Evolutionary conservation across 2,113 vertebrate species (phyloP), one percentile per base, ranked within the genome.

Genomic region (Galemys pyrenaicus): DNA sequence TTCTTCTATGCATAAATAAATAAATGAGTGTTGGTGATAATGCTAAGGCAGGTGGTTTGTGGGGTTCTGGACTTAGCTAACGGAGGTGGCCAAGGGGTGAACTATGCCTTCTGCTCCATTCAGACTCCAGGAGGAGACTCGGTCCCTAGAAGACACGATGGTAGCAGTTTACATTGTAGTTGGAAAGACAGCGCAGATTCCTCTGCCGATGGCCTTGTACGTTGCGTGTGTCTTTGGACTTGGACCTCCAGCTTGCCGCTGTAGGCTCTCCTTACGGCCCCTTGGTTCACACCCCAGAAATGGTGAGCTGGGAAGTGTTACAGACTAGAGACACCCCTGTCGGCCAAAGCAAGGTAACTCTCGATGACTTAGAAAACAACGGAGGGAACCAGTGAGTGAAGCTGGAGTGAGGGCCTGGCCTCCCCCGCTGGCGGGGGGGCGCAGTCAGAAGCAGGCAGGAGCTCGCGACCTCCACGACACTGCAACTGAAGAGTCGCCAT

Each of bases 141-240:
- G 10, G 56, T 26, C 26, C 41, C n/a, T 28, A 9, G 7, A 22
- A 0, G 37, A 44, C 2, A 0, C 78, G 15, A 19, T 10, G 10
- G 22, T 62, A 32, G 16, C 16, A 12, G 16, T 17, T 44, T 65
- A 6, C 17, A 2, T 0, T 10, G 20, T 35, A 12, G 2, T 35
- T 73, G 12, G 2, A 24, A 81, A 54, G 32, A 39, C 17, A n/a
- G 0, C 32, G 56, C 62, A 11, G 4, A 46, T 30, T 68, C 83
- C 58, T 6, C 3, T 35, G 32, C 32, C 56, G 28, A 44, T 6
- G 30, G 17, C 16, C 1, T 65, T 41, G 16, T 7, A 0, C 17
- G 7, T 51, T 54, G 51, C 17, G 19, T 17, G n/a, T 19, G 16
- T n/a, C 60, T 79, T 81, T 28, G 46, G 24, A 3, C 17, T 41